Conservation (phyloP, 2,888 invertebrate species). For the Nemotelus nigrinus region DNA sequence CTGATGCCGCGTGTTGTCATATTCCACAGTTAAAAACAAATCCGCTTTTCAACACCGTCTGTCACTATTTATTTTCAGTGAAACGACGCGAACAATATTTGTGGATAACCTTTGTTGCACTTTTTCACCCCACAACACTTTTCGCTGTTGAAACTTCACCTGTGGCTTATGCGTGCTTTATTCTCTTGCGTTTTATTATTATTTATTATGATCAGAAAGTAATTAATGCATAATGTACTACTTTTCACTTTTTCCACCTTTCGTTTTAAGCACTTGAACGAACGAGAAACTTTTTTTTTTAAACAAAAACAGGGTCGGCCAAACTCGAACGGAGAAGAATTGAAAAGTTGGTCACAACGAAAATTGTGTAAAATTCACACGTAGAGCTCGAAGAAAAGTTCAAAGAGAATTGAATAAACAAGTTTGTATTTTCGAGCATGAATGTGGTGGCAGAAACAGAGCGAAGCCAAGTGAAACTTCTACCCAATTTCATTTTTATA, state of each 20-base stretch:
- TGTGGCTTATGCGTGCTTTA: too few relatives aligned
- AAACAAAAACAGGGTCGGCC: background rate
- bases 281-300: background rate
- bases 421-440: background rate
- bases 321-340: background rate
- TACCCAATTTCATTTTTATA: constrained; percentile 34
- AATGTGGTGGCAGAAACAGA: constrained; percentile 21
- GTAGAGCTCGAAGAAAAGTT: constrained; percentile 31
- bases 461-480: constrained; percentile 10
- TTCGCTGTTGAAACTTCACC: background rate
- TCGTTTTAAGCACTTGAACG: background rate
- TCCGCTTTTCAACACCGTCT: background rate
- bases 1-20: constrained; percentile 85
- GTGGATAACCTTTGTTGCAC: background rate
- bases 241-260: too few relatives aligned
- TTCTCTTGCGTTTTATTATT: too few relatives aligned
- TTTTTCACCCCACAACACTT: background rate
- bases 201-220: too few relatives aligned
- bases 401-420: constrained; percentile 31
- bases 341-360: background rate
- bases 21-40: constrained; percentile 29
- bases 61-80: background rate
- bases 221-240: too few relatives aligned
- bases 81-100: background rate
- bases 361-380: constrained; percentile 18